Conservation (phyloP, 2,113 vertebrate species). For the Porphyrio hochstetteri region DNA sequence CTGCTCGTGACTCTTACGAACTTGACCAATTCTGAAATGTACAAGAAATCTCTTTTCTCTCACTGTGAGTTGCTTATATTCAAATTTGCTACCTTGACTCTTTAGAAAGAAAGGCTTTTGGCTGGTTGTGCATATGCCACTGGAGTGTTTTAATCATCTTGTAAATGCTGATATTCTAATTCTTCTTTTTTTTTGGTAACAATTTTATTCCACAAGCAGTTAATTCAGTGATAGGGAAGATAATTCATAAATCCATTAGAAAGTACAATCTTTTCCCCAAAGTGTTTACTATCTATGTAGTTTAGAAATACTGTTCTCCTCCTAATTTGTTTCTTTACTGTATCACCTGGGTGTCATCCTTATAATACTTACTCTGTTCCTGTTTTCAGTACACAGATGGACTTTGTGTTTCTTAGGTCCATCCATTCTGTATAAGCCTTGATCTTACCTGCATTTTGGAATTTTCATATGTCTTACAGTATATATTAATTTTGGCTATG, state of each 20-base stretch:
- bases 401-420: not conserved
- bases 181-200: not conserved
- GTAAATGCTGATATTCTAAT: not conserved
- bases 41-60: not conserved
- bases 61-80: not conserved
- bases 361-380: not conserved
- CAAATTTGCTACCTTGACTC: not conserved
- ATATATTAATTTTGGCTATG: not conserved
- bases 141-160: not conserved
- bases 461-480: not conserved
- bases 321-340: not conserved
- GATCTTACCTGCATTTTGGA: not conserved
- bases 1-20: slow-evolving; percentile 44
- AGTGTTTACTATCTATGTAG: not conserved
- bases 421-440: not conserved
- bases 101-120: not conserved
- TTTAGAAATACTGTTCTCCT: not conserved
- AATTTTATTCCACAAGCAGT: not conserved
- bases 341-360: not conserved
- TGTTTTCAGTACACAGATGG: not conserved
- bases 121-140: not conserved
- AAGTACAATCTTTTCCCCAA: not conserved
- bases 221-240: not conserved
- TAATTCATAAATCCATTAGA: slow-evolving; percentile 11
- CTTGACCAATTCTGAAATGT: slow-evolving; percentile 24